phyloP scores from a whole-genome alignment of 2,113 vertebrate species.

The Sigmodon hispidus region DNA sequence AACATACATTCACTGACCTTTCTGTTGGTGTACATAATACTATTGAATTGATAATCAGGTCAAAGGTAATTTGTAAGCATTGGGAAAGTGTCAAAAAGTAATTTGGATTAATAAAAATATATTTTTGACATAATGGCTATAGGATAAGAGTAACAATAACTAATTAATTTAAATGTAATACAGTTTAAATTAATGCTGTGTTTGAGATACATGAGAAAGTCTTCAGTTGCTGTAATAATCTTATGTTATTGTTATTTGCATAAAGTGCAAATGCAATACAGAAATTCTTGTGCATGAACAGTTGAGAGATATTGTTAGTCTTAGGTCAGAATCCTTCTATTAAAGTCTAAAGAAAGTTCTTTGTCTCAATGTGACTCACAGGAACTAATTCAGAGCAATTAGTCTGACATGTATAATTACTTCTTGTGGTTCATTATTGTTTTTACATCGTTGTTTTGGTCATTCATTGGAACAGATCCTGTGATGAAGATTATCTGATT shows the following conservation, averaged over 20 bases:
- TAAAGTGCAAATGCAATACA: neutral
- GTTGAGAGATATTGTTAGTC: neutral
- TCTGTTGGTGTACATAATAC: neutral
- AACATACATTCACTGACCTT: neutral
- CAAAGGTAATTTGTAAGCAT: neutral
- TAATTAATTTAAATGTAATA: neutral
- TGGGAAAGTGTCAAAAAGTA: neutral
- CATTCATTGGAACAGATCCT: neutral
- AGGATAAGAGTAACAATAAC: neutral
- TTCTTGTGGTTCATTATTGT: neutral
- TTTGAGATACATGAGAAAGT: neutral
- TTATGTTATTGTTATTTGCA: slow-evolving; percentile 9
- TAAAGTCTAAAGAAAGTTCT: neutral
- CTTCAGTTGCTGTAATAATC: slow-evolving; percentile 13
- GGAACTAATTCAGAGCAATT: neutral
- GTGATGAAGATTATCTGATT: neutral
- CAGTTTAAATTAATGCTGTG: neutral
- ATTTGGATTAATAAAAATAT: neutral
- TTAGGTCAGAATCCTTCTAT: neutral
- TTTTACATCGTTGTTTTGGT: neutral
- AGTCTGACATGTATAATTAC: neutral
- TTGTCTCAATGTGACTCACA: neutral
- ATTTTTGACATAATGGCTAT: neutral
- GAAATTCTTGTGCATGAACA: neutral
- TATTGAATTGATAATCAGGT: neutral